phyloP scores from a whole-genome alignment of 2,113 vertebrate species.

The Anser brachyrhynchus region DNA sequence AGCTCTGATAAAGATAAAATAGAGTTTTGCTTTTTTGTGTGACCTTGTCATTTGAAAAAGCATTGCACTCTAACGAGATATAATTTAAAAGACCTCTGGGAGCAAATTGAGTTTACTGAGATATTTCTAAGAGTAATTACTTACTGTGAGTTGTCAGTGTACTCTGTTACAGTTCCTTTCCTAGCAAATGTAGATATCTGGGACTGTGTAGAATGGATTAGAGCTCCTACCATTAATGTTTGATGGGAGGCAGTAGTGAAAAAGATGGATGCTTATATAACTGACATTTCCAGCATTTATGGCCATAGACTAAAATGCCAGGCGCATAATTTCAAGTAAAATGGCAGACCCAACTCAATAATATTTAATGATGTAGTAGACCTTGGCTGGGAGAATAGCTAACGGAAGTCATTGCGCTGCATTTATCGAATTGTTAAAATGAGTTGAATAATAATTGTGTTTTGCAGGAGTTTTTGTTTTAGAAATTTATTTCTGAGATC shows the following conservation, averaged over 20 bases:
- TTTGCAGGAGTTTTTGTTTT: constrained; percentile 59
- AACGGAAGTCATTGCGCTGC: constrained; percentile 62
- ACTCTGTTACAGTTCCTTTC: constrained; percentile 52
- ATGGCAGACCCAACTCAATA: constrained; percentile 79
- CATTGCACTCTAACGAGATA: constrained; percentile 72
- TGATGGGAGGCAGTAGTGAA: constrained; percentile 74
- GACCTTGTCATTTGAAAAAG: constrained; percentile 77
- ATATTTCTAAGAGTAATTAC: constrained; percentile 78
- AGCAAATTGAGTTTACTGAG: constrained; percentile 77
- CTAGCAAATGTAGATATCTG: constrained; percentile 67
- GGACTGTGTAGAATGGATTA: constrained; percentile 73
- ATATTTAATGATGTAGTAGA: constrained; percentile 77
- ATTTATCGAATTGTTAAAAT: constrained; percentile 73
- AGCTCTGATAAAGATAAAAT: constrained; percentile 72
- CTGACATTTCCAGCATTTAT: constrained; percentile 79
- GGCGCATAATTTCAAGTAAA: constrained; percentile 76
- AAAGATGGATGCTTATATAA: constrained; percentile 80
- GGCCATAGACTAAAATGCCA: constrained; percentile 76
- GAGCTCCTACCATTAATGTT: constrained; percentile 71
- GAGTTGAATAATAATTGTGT: constrained; percentile 58
- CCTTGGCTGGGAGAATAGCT: constrained; percentile 52
- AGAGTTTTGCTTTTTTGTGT: constrained; percentile 68
- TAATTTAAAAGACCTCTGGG: constrained; percentile 76
- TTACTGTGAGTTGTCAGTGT: constrained; percentile 71
- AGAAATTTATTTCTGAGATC: constrained; percentile 49